Conservation (phyloP, 2,797 vertebrate species). For the Diceros bicornis region DNA sequence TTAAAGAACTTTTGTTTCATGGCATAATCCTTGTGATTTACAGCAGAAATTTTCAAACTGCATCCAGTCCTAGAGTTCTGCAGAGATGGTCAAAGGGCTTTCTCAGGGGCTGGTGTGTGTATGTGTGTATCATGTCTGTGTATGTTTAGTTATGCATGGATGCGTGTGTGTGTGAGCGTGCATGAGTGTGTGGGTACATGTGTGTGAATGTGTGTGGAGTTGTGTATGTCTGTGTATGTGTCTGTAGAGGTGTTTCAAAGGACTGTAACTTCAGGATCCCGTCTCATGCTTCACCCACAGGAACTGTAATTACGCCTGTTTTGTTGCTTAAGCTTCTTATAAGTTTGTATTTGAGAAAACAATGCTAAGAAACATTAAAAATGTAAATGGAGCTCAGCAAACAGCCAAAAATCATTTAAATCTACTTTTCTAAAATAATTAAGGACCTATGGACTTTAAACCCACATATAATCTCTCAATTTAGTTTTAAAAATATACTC, state of each 20-base stretch:
- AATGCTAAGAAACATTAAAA: constrained; percentile 12
- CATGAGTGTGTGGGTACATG: not conserved
- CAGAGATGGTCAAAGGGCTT: not conserved
- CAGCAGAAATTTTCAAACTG: not conserved
- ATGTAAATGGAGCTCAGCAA: not conserved
- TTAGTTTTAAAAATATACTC: constrained; percentile 55
- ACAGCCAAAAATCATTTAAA: not conserved
- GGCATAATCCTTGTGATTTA: constrained; percentile 8
- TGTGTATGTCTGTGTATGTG: not conserved
- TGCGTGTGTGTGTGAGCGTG: not conserved
- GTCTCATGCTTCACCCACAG: not conserved
- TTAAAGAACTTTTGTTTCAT: not conserved
- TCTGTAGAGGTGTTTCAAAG: not conserved
- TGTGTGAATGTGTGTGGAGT: not conserved
- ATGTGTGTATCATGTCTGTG: not conserved
- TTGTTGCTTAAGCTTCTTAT: not conserved
- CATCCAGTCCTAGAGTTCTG: not conserved
- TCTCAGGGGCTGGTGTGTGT: not conserved
- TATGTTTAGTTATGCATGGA: not conserved
- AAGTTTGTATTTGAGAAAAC: not conserved
- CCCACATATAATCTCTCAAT: not conserved
- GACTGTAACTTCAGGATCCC: not conserved
- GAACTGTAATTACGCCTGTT: not conserved
- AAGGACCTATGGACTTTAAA: not conserved
- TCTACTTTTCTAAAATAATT: not conserved